Percentiles rank a stretch among this genome's conserved stretches.
phyloP scores from a whole-genome alignment of 2,113 vertebrate genomes.

The Coptodon rendalli region DNA sequence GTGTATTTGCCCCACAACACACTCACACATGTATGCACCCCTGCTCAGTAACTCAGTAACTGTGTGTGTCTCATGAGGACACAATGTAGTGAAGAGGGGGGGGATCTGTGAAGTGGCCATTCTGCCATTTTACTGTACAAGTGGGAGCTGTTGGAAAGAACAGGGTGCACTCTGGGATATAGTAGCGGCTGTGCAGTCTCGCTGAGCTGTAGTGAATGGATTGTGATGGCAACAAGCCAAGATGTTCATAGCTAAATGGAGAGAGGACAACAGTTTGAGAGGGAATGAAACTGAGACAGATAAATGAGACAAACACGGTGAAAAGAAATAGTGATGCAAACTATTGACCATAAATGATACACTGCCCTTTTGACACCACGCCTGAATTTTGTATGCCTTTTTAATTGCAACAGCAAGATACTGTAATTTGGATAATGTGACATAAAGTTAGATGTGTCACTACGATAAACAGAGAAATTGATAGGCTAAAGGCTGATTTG shows the following conservation, averaged over 20 bases:
- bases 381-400: neutral
- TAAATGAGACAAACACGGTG: neutral
- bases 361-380: neutral
- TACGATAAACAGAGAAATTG: neutral
- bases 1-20: neutral
- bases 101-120: conserved; percentile 34
- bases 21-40: neutral
- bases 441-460: neutral
- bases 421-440: neutral
- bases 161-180: conserved; percentile 19
- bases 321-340: neutral
- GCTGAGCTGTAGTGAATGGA: conserved; percentile 49
- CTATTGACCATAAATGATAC: neutral
- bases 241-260: conserved; percentile 33
- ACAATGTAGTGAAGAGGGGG: neutral
- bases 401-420: neutral
- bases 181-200: conserved; percentile 9
- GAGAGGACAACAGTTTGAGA: conserved; percentile 21
- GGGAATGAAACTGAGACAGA: neutral
- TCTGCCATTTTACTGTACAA: conserved; percentile 40
- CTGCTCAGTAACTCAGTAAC: neutral
- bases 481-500: neutral
- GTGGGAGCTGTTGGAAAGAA: conserved; percentile 17
- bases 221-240: conserved; percentile 49
- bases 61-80: conserved; percentile 11